Evolutionary conservation across 2,888 invertebrate genomes (phyloP).

Genomic region (Disparrhopalites patrizii): DNA sequence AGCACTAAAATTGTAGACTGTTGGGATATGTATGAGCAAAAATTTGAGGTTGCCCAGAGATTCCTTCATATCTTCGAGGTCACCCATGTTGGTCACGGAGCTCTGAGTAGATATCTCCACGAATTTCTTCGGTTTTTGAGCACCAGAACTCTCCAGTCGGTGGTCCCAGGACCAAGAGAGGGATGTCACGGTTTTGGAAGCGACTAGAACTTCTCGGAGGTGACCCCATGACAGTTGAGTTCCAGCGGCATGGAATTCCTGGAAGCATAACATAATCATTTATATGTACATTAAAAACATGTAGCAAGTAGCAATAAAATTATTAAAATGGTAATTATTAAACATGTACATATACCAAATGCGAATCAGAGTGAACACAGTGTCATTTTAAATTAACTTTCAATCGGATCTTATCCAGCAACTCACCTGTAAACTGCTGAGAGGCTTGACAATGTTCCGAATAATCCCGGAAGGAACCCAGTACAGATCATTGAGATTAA

Average conservation of each 20-base stretch:
- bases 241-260: slow-evolving; percentile 40
- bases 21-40: slow-evolving; percentile 36
- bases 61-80: neutral
- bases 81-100: neutral
- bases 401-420: neutral
- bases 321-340: too few relatives aligned
- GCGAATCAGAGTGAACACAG: neutral
- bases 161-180: slow-evolving; percentile 44
- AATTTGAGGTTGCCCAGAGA: neutral
- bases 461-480: slow-evolving; percentile 44
- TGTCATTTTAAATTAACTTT: neutral
- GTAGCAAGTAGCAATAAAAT: slow-evolving; percentile 2
- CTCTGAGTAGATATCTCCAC: neutral
- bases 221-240: slow-evolving; percentile 40
- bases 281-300: neutral
- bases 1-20: slow-evolving; percentile 22
- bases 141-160: slow-evolving; percentile 29
- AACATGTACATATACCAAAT: too few relatives aligned
- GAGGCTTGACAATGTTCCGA: slow-evolving; percentile 30
- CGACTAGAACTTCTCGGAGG: slow-evolving; percentile 34
- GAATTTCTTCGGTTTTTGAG: neutral
- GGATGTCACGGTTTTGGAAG: neutral
- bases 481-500: slow-evolving; percentile 40
- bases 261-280: neutral
- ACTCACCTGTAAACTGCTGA: slow-evolving; percentile 37